phyloP scores from a whole-genome alignment of 2,113 vertebrate genomes.

The Eulemur rufifrons region DNA sequence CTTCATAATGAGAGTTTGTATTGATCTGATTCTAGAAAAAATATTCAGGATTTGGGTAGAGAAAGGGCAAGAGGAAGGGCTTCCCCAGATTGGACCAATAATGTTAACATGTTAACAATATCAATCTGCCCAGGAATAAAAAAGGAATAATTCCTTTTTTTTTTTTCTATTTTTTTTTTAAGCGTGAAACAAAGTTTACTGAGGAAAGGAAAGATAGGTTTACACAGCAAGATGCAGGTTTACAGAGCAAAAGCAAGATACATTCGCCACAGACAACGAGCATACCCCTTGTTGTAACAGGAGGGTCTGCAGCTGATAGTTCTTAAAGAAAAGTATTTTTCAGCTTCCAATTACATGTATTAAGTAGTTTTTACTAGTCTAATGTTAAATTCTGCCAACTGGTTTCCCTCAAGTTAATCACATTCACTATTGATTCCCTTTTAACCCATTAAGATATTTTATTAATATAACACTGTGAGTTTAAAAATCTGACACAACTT shows the following conservation, averaged over 20 bases:
- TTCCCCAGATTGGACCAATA: conserved; percentile 37
- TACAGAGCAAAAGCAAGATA: too few species aligned
- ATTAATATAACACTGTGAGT: neutral
- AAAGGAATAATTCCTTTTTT: neutral
- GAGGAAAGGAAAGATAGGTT: too few species aligned
- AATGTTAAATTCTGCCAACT: neutral
- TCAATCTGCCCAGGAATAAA: neutral
- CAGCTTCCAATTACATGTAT: conserved; percentile 5
- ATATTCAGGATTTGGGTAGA: neutral
- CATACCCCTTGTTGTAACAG: too few species aligned
- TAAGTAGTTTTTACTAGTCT: neutral
- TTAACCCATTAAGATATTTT: neutral
- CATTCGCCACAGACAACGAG: too few species aligned
- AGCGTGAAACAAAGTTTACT: too few species aligned
- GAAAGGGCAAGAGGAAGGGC: neutral
- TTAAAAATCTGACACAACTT: neutral
- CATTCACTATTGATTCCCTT: neutral
- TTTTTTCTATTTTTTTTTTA: neutral
- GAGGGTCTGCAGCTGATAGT: neutral
- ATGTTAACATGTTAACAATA: neutral
- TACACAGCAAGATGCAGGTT: too few species aligned
- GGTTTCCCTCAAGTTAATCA: neutral
- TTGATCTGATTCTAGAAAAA: conserved; percentile 37
- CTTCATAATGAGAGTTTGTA: conserved; percentile 40
- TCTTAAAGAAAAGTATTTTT: conserved; percentile 8